Conservation (phyloP, 1,140 invertebrate species). For the Charaxes varanes region DNA sequence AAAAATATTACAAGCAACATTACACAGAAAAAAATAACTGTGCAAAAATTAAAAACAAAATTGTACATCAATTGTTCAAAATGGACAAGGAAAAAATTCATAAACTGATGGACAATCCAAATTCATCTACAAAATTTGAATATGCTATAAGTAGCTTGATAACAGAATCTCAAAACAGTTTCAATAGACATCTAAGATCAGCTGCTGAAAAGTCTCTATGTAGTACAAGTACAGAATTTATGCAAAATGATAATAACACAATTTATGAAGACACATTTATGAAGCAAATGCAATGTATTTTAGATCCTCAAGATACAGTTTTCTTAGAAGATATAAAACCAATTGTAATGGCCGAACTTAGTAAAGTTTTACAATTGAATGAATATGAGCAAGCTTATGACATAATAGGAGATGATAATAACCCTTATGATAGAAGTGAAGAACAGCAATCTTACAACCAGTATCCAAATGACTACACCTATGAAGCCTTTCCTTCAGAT, state of each 20-base stretch:
- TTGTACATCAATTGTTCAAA: slow-evolving; percentile 64
- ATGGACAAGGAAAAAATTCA: slow-evolving; percentile 67
- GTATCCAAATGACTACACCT: slow-evolving; percentile 25
- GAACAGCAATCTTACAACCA: slow-evolving; percentile 23
- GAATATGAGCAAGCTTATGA: slow-evolving; percentile 38
- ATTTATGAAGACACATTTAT: slow-evolving; percentile 69
- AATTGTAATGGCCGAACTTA: slow-evolving; percentile 60
- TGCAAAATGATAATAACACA: slow-evolving; percentile 59
- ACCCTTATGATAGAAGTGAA: slow-evolving; percentile 3
- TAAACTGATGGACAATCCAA: slow-evolving; percentile 64
- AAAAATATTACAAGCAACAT: slow-evolving; percentile 33
- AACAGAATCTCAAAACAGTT: slow-evolving; percentile 64
- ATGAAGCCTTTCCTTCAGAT: slow-evolving; percentile 23
- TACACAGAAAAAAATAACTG: slow-evolving; percentile 44
- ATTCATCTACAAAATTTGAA: slow-evolving; percentile 63
- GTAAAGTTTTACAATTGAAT: slow-evolving; percentile 52
- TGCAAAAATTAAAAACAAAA: slow-evolving; percentile 66
- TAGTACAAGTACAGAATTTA: slow-evolving; percentile 48
- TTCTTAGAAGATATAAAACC: slow-evolving; percentile 64
- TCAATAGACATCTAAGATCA: slow-evolving; percentile 55
- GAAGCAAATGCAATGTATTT: slow-evolving; percentile 66
- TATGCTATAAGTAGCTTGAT: slow-evolving; percentile 65
- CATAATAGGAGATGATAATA: slow-evolving; percentile 24
- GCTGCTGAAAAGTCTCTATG: slow-evolving; percentile 60
- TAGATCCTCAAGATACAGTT: slow-evolving; percentile 64